Evolutionary conservation across 2,888 invertebrate genomes (phyloP).

Genomic region (Drosophila fulvimacula): DNA sequence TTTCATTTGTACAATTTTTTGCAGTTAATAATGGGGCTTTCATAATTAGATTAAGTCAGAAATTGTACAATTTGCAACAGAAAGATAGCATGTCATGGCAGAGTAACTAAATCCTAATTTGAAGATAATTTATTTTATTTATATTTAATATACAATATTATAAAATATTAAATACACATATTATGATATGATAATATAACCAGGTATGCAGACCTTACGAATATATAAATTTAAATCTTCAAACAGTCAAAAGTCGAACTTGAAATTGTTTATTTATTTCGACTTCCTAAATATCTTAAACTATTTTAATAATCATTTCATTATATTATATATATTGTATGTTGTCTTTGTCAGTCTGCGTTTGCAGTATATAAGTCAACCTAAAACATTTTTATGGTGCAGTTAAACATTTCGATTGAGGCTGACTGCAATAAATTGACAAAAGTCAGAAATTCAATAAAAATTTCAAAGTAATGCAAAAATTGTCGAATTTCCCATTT

Average conservation of each 20-base stretch:
- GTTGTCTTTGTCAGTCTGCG: too few relatives aligned
- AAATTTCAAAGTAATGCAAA: not conserved
- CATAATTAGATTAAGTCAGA: not conserved
- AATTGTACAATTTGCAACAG: not conserved
- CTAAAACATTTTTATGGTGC: not conserved
- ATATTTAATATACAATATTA: not conserved
- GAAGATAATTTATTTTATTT: not conserved
- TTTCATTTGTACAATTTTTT: too few relatives aligned
- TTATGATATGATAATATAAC: too few relatives aligned
- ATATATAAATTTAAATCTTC: not conserved
- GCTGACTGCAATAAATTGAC: constrained; percentile 3
- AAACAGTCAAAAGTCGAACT: not conserved
- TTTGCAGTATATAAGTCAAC: not conserved
- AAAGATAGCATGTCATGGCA: too few relatives aligned
- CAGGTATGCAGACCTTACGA: not conserved
- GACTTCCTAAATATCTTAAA: too few relatives aligned
- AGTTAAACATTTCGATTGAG: not conserved
- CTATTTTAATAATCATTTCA: not conserved
- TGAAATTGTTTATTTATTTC: too few relatives aligned
- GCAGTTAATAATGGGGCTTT: not conserved
- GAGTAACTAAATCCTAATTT: not conserved
- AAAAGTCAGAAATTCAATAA: not conserved
- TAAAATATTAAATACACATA: not conserved
- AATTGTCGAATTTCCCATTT: not conserved
- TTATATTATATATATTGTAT: too few relatives aligned